Evolutionary conservation across 2,888 invertebrate species (phyloP).

Genomic region (Incurvaria masculella): DNA sequence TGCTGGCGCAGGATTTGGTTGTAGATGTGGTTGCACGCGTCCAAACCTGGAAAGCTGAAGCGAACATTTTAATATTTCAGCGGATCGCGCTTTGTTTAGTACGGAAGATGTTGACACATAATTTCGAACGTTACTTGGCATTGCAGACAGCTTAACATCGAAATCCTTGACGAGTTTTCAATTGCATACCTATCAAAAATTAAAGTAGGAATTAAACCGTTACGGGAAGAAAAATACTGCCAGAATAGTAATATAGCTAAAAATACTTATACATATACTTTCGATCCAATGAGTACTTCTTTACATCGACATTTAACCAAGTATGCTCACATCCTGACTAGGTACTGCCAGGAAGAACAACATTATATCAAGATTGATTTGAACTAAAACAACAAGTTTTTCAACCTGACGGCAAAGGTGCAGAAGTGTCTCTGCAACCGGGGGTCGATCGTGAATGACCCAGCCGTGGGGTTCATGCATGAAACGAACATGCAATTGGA

Average conservation of each 20-base stretch:
- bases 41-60: slow-evolving; percentile 78
- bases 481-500: slow-evolving; percentile 92
- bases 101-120: background rate
- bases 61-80: no score
- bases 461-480: slow-evolving; percentile 96
- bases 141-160: background rate
- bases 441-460: slow-evolving; percentile 91
- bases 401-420: slow-evolving; percentile 77
- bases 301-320: background rate
- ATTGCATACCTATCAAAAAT: background rate
- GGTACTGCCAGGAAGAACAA: background rate
- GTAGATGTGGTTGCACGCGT: slow-evolving; percentile 82
- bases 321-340: background rate
- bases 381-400: background rate
- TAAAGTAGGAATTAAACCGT: no score
- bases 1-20: slow-evolving; percentile 79
- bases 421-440: slow-evolving; percentile 86
- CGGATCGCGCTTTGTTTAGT: no score
- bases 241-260: no score
- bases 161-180: background rate
- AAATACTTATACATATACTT: no score
- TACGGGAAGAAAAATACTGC: no score
- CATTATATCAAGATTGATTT: background rate
- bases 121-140: slow-evolving; percentile 1
- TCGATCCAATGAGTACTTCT: no score